Percentiles rank a stretch among this genome's conserved stretches.
phyloP scores from a whole-genome alignment of 2,888 invertebrate species.

The Hetaerina titia region DNA sequence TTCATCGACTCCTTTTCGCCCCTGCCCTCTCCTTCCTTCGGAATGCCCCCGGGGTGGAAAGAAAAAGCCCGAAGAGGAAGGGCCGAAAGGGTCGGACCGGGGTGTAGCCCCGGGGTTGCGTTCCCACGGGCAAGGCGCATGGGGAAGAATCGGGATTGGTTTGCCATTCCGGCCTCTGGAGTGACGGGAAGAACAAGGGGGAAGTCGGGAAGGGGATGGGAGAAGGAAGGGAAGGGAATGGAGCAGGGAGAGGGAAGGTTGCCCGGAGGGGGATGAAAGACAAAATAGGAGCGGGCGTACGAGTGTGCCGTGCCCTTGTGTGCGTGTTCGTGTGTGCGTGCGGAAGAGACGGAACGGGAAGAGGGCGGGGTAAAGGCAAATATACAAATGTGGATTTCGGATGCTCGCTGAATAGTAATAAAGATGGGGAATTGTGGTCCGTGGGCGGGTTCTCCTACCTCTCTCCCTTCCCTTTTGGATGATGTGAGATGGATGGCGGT shows the following conservation, averaged over 20 bases:
- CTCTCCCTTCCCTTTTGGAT: neutral
- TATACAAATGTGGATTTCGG: slow-evolving; percentile 52
- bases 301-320: neutral
- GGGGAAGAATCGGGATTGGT: neutral
- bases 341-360: neutral
- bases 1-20: slow-evolving; percentile 18
- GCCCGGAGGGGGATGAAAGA: neutral
- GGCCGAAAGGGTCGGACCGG: neutral
- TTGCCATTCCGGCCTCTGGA: slow-evolving; percentile 1
- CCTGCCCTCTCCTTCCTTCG: neutral
- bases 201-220: neutral
- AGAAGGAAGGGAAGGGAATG: neutral
- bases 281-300: neutral
- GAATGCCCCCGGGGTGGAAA: neutral
- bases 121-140: neutral
- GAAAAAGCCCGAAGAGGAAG: neutral
- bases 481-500: slow-evolving; percentile 12
- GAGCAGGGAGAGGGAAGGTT: neutral
- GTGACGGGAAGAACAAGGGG: neutral
- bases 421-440: slow-evolving; percentile 1
- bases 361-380: neutral
- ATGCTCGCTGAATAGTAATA: slow-evolving; percentile 53
- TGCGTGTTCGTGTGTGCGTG: neutral
- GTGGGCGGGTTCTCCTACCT: slow-evolving; percentile 5
- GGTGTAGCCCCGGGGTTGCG: neutral